Evolutionary conservation across 92 coral and sea anemone species (phyloP), one percentile per base, ranked within the genome.

Genomic region (Epizoanthus rinbou): DNA sequence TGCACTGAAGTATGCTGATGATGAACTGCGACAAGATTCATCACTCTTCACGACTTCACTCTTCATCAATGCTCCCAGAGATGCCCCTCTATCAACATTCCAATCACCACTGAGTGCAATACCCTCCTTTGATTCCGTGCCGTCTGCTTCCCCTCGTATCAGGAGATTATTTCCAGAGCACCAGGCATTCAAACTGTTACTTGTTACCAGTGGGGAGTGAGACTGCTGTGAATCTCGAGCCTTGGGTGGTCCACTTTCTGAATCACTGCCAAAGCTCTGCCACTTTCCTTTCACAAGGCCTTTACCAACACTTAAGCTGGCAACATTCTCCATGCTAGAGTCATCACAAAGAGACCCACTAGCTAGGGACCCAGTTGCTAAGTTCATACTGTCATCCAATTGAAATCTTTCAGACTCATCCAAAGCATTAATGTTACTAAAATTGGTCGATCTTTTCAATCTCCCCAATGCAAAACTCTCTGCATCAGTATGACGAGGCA

Each of bases 391-490:
- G 39, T 88, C 87, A 19, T 89, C 89, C 23, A 79, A 71, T 43
- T 91, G 92, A 85, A 95, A 91, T 35, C 86, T 90, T 59, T 88
- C 93, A 64, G 86, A 88, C 71, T 87, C 97, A 85, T 92, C 99
- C 65, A 95, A 85, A 75, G 91, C 95, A 47, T 94, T 93, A 17
- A 97, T 97, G 71, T 97, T 93, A 45, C 88, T 90, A 73, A 94
- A 97, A 80, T 97, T 97, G 37, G 93, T 92, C 17, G 99, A 88
- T 80, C 99, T 88, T 80, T 90, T 94, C 2, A 97, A 86, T 62
- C 87, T 84, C 8, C 99, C 98, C 6, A 91, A 84, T 21, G 91
- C 87, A 72, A 81, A 74, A 80, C 87, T 92, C 67, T 91, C 93
- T 18, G 92, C 88, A 62, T 89, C 89, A 41, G 90, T 86, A 23